A percentile compares a stretch with the other conserved stretches of the same genome.
Evolutionary conservation across 1,140 invertebrate species (phyloP).

Genomic region (Drosophila insularis): DNA sequence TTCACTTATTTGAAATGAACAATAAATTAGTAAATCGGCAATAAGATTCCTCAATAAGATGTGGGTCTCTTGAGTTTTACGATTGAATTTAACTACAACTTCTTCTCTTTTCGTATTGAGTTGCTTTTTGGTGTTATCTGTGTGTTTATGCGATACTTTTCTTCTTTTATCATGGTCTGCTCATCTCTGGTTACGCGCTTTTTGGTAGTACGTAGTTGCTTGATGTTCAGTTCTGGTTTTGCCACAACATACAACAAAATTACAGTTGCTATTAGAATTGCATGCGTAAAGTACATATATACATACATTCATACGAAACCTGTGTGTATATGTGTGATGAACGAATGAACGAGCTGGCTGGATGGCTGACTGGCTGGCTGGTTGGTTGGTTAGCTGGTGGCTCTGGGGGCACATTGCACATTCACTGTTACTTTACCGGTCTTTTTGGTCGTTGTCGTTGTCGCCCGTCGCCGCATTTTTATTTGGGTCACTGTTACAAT

Average conservation of each 20-base stretch:
- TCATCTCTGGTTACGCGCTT: constrained; percentile 39
- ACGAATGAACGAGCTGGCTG: constrained; percentile 9
- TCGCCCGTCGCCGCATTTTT: constrained; percentile 51
- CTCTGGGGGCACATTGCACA: constrained; percentile 50
- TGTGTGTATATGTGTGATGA: background rate
- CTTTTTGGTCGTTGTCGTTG: constrained; percentile 59
- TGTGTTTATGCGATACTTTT: constrained; percentile 6
- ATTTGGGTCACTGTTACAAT: constrained; percentile 81
- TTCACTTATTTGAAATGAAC: too few relatives aligned
- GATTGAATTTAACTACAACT: background rate
- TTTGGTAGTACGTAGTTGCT: background rate
- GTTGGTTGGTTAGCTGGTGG: constrained; percentile 8
- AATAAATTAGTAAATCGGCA: background rate
- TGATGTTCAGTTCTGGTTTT: constrained; percentile 53
- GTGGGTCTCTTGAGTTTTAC: background rate
- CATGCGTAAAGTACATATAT: constrained; percentile 58
- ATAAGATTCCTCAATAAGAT: background rate
- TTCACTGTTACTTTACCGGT: constrained; percentile 80
- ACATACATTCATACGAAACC: background rate
- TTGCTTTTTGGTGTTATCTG: background rate
- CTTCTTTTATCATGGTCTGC: background rate
- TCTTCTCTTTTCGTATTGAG: background rate
- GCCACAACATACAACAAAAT: constrained; percentile 38
- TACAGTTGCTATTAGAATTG: constrained; percentile 62
- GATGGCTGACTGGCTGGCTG: constrained; percentile 10